phyloP scores from a whole-genome alignment of 1,140 invertebrate species.

The Bathynomus jamesi region DNA sequence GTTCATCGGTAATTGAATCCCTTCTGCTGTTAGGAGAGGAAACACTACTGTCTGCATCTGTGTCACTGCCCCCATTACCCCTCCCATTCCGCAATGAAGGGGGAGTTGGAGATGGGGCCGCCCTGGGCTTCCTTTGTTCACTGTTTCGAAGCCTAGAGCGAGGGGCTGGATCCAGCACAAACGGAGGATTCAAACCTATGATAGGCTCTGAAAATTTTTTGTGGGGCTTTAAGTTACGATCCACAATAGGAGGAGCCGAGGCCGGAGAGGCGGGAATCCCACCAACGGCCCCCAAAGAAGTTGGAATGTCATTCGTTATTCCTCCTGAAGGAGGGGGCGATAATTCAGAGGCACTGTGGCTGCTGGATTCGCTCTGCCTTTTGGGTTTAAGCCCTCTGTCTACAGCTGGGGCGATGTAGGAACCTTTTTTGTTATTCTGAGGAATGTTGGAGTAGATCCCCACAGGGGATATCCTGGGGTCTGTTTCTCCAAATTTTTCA shows the following conservation, averaged over 20 bases:
- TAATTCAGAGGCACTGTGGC: constrained; percentile 40
- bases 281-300: constrained; percentile 13
- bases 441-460: constrained; percentile 43
- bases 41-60: constrained; percentile 12
- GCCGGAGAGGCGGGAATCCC: constrained; percentile 35
- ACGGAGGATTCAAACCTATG: constrained; percentile 12
- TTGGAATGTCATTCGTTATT: constrained; percentile 28
- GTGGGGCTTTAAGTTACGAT: constrained; percentile 51
- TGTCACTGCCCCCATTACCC: constrained; percentile 19
- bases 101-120: constrained; percentile 43
- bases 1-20: constrained; percentile 30
- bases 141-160: constrained; percentile 1
- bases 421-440: constrained; percentile 47
- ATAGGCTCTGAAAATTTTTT: constrained; percentile 23
- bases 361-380: constrained; percentile 26
- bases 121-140: constrained; percentile 35
- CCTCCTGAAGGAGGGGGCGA: constrained; percentile 42
- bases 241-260: constrained; percentile 48
- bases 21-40: constrained; percentile 26
- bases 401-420: constrained; percentile 48
- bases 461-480: constrained; percentile 33
- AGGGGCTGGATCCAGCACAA: constrained; percentile 31
- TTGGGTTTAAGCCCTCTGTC: constrained; percentile 40
- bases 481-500: constrained; percentile 18
- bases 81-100: constrained; percentile 27